A percentile compares a stretch with the other conserved stretches of the same genome.
phyloP scores from a whole-genome alignment of 1,140 invertebrate genomes.

The Pararge aegeria region DNA sequence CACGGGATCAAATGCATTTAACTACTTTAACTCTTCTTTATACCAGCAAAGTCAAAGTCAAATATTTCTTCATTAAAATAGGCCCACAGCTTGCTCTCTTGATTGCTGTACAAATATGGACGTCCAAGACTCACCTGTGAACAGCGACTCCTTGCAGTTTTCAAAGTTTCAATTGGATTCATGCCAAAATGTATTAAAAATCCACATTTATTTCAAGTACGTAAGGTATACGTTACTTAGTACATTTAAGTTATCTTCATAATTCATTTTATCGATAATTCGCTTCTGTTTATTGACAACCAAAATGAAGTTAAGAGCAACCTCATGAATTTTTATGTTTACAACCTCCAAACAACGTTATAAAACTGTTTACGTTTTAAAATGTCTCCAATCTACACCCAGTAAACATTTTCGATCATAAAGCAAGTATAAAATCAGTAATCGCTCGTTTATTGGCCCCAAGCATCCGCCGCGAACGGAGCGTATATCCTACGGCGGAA shows the following conservation, averaged over 20 bases:
- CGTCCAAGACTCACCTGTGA: too few species aligned
- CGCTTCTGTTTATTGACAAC: background rate
- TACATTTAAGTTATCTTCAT: background rate
- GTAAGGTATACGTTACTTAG: background rate
- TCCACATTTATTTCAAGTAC: too few species aligned
- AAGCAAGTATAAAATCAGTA: constrained; percentile 10
- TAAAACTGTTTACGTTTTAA: constrained; percentile 2
- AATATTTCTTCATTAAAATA: too few species aligned
- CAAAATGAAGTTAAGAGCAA: background rate
- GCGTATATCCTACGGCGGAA: constrained; percentile 30
- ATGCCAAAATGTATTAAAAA: too few species aligned
- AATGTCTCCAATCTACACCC: background rate
- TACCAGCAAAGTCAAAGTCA: too few species aligned
- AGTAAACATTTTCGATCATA: constrained; percentile 4
- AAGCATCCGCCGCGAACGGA: constrained; percentile 40
- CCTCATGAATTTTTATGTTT: background rate
- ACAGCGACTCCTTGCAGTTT: too few species aligned
- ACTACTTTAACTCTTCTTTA: too few species aligned
- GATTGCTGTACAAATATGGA: too few species aligned
- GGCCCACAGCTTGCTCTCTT: too few species aligned
- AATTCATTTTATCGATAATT: background rate
- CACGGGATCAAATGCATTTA: too few species aligned
- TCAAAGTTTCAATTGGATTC: too few species aligned
- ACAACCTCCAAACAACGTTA: background rate
- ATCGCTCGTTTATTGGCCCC: constrained; percentile 45